Base-by-base conservation (phyloP, 2,888 invertebrate species). In the Drosophila longiperda region DNA sequence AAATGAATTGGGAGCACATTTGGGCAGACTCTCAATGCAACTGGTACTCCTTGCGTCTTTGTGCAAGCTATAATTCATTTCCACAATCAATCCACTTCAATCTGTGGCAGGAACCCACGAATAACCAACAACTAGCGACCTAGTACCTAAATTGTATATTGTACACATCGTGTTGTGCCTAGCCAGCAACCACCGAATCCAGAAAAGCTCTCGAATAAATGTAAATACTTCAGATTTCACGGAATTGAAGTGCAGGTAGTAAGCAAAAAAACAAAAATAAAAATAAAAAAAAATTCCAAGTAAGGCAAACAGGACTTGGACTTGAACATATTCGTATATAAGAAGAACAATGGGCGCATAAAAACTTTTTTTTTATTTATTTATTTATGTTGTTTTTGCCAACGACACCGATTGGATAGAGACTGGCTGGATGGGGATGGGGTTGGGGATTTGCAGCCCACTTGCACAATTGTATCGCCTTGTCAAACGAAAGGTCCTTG, bases 201-300 rank as follows among this genome's bases (percentile, higher is more conserved):
- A 40, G 50, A 55, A 65, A 68, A 68, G 78, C 73, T 54, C 85
- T 82, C 59, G 50, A 82, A 78, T 75, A 75, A 82, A 82, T 85
- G 82, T 82, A 82, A 85, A 86, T 83, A 86, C 87, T 83, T 80
- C 59, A 86, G 80, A 86, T 86, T 86, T 82, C 85, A 73, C 57
- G 82, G 75, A 87, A 87, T 48, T 83, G 73, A 78, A 75, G 71
- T 78, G 63, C 59, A 84, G 74, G 76, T 62, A 75, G 72, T 58
- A 54, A 75, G 70, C 69, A 79, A 79, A 70, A 71, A 69, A 63
- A 67, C 6, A 29, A 29, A 29, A 6, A 29, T 66, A 64, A 76
- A 78, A 8, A 75, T 76, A 68, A 69, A 65, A 85, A 68, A 66
- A 67, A 78, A 75, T 84, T 84, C 85, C 79, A 71, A 61, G 79